These are phyloP conservation scores for Poliocrania exsul DNA, from an alignment of 2,797 vertebrate genomes.

Conservation along the genomic window DNA sequence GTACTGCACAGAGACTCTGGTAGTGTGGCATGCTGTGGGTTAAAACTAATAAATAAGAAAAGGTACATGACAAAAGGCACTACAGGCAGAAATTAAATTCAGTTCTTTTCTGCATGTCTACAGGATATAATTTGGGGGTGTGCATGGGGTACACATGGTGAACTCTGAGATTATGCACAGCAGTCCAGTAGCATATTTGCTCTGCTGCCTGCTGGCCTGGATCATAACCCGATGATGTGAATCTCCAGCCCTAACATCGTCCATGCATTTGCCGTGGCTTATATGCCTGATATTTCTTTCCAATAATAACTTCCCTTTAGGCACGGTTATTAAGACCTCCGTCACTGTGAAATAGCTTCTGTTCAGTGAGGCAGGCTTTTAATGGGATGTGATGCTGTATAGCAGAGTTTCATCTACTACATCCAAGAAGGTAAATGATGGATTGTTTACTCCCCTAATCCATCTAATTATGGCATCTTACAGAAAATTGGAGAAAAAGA, in stretches of 20 bases:
- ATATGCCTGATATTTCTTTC: conserved; percentile 38
- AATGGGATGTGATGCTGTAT: conserved; percentile 41
- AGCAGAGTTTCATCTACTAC: conserved; percentile 47
- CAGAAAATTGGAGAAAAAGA: conserved; percentile 35
- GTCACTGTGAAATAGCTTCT: conserved; percentile 62
- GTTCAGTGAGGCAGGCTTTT: conserved; percentile 42
- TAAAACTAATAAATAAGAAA: conserved; percentile 4
- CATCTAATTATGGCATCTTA: conserved; percentile 54
- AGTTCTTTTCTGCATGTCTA: not conserved
- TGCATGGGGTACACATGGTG: not conserved
- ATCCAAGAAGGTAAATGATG: conserved; percentile 21
- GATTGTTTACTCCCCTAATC: conserved; percentile 46
- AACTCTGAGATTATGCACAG: conserved; percentile 43
- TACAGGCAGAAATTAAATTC: not conserved
- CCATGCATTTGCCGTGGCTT: conserved; percentile 38
- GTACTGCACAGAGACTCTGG: not conserved
- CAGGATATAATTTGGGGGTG: not conserved
- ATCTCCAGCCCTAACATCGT: not conserved
- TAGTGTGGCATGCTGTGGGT: not conserved
- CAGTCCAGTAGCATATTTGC: not conserved
- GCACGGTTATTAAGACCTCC: conserved; percentile 51
- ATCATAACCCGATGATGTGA: conserved; percentile 31
- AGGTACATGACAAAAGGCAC: not conserved
- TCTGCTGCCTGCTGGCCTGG: conserved; percentile 19
- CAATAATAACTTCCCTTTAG: conserved; percentile 67